Evolutionary conservation across 2,797 vertebrate species (phyloP).

Genomic region (Notolabrus celidotus): DNA sequence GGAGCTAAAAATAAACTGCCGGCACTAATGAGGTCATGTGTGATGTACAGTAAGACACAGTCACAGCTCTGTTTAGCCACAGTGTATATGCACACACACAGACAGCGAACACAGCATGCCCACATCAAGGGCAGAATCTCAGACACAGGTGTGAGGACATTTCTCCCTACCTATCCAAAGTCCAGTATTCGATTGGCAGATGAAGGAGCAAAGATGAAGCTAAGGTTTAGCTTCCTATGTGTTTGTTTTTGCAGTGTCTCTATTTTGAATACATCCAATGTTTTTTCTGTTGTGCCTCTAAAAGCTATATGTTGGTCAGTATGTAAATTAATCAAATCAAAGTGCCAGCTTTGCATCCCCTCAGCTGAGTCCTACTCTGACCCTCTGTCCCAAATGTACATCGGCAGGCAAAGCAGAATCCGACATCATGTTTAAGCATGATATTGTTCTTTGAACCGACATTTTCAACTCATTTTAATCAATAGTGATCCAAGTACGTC

Average conservation of each 20-base stretch:
- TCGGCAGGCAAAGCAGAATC: too few relatives aligned
- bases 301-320: not conserved
- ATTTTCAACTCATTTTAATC: too few relatives aligned
- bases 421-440: too few relatives aligned
- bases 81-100: not conserved
- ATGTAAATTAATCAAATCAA: too few relatives aligned
- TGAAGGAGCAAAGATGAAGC: not conserved
- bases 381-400: too few relatives aligned
- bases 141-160: not conserved
- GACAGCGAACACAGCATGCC: not conserved
- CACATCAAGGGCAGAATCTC: slow-evolving; percentile 17
- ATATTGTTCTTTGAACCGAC: too few relatives aligned
- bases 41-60: slow-evolving; percentile 72
- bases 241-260: too few relatives aligned
- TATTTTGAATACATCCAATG: too few relatives aligned
- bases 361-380: too few relatives aligned
- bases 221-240: not conserved
- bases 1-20: slow-evolving; percentile 78
- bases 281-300: not conserved
- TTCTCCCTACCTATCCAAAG: not conserved
- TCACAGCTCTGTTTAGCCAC: slow-evolving; percentile 32
- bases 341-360: too few relatives aligned
- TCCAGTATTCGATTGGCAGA: not conserved
- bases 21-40: slow-evolving; percentile 79
- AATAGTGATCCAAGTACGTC: too few relatives aligned